Evolutionary conservation across 2,797 vertebrate species (phyloP).

Genomic region (Liparis tanakae): DNA sequence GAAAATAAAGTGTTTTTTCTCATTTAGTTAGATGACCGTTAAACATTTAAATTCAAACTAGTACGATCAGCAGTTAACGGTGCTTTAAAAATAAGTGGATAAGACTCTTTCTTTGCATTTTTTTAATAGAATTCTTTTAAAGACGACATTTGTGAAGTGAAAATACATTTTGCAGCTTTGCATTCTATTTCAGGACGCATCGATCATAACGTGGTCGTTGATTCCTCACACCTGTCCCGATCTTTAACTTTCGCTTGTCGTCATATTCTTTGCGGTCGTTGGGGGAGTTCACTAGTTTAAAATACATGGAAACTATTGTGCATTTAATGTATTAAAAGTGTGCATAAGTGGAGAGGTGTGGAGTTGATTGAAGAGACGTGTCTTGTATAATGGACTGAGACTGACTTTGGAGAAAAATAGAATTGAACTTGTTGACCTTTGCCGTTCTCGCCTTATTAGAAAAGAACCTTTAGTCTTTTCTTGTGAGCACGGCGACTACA

Average conservation of each 20-base stretch:
- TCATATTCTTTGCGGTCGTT: not conserved
- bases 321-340: not conserved
- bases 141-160: not conserved
- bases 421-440: not conserved
- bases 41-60: not conserved
- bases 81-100: not conserved
- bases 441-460: not conserved
- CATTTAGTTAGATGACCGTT: not conserved
- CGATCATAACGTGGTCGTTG: not conserved
- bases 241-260: not conserved
- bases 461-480: not conserved
- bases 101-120: not conserved
- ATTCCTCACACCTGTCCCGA: not conserved
- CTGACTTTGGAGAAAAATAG: not conserved
- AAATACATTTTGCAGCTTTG: not conserved
- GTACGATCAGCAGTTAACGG: not conserved
- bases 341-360: not conserved
- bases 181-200: accelerated
- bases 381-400: not conserved
- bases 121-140: not conserved
- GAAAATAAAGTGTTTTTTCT: not conserved
- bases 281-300: not conserved
- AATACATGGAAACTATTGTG: not conserved
- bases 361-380: not conserved
- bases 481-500: not conserved